Conservation (phyloP, 2,113 vertebrate genomes). For the Corythaixoides concolor region DNA sequence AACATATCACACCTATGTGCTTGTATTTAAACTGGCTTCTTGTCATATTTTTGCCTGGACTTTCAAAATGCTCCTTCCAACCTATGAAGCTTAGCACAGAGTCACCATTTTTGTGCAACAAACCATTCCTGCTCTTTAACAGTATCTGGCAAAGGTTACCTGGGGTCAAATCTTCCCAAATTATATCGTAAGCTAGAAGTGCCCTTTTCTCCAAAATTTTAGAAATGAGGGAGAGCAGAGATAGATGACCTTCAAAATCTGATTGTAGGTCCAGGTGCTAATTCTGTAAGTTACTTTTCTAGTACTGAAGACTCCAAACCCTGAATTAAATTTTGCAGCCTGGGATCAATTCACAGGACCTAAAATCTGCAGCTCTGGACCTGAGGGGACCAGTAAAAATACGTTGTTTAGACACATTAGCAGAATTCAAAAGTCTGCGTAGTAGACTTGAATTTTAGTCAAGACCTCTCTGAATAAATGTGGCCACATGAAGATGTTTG, state of each 20-base stretch:
- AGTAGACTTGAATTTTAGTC: background rate
- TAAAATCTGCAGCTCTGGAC: background rate
- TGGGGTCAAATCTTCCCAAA: background rate
- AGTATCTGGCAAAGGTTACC: background rate
- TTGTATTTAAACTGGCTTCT: conserved; percentile 64
- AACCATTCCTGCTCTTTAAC: conserved; percentile 29
- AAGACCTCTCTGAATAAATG: background rate
- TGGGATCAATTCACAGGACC: background rate
- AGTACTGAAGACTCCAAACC: background rate
- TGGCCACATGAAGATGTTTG: background rate
- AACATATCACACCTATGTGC: conserved; percentile 65
- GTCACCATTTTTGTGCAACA: conserved; percentile 35
- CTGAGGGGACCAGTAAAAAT: fast-evolving
- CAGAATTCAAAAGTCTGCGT: background rate
- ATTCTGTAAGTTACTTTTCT: background rate
- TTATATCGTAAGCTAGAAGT: background rate
- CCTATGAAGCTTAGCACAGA: conserved; percentile 28
- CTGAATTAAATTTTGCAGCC: background rate
- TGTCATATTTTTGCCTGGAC: conserved; percentile 62
- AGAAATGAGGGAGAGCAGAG: background rate
- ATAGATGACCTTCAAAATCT: background rate
- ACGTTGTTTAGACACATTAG: background rate
- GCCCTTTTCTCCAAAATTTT: background rate
- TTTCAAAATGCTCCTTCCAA: conserved; percentile 37
- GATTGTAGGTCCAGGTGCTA: background rate